A percentile compares a stretch with the other conserved stretches of the same genome.
These are phyloP conservation scores for Saimiri boliviensis DNA, from an alignment of 2,113 vertebrate genomes.

Conservation along the genomic window DNA sequence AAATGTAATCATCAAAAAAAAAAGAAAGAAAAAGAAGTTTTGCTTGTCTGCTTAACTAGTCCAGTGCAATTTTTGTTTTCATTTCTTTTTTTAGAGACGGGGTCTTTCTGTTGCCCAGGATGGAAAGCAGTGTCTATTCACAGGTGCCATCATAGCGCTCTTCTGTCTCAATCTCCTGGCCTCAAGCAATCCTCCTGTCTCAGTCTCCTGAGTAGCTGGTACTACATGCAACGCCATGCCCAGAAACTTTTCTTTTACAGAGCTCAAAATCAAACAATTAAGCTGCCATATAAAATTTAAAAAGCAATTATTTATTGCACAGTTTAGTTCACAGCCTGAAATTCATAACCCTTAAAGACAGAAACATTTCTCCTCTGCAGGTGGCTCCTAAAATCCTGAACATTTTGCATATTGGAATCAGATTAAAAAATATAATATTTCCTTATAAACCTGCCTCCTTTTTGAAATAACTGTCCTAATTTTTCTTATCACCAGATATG, in stretches of 20 bases:
- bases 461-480: neutral
- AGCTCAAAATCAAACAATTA: slow-evolving; percentile 3
- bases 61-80: neutral
- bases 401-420: neutral
- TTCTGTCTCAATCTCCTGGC: too few relatives aligned
- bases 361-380: neutral
- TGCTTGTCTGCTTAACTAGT: neutral
- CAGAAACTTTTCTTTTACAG: neutral
- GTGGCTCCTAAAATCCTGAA: neutral
- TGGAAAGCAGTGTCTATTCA: too few relatives aligned
- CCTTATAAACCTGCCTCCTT: neutral
- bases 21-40: neutral
- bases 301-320: neutral
- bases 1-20: neutral
- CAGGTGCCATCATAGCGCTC: too few relatives aligned
- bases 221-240: too few relatives aligned
- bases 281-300: neutral
- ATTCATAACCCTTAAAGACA: neutral
- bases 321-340: neutral
- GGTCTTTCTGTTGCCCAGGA: too few relatives aligned
- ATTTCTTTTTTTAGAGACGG: too few relatives aligned
- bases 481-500: neutral
- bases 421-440: neutral
- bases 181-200: too few relatives aligned
- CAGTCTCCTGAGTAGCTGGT: too few relatives aligned